Base-by-base conservation (phyloP, 1,140 invertebrate species). In the Dermatophagoides farinae region DNA sequence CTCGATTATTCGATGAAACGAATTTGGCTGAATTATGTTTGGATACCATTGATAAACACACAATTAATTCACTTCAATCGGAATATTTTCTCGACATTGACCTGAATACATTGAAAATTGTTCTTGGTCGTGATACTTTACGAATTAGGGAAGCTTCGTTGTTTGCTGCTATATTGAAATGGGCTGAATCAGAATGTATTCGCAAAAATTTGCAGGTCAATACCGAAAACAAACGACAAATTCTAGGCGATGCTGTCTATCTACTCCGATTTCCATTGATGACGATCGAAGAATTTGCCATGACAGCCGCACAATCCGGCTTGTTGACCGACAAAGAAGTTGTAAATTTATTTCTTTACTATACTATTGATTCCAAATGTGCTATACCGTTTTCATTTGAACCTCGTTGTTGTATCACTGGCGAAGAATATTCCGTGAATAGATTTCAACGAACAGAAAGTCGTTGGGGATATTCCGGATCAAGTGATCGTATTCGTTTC, bases 11-110 rank as follows among this genome's bases (percentile, higher is more conserved):
- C 72, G 84, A 88, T 71, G 85, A 88, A 68, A 80, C 81, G 1
- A 79, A 82, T 65, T 67, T 90, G 37, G 85, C 83, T 31, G 78
- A 81, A 1, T 71, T 86, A 16, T 90, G 86, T 68, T 73, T 90
- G 58, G 84, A 88, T 67, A 83, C 82, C 43, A 90, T 91, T 64
- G 87, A 90, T 69, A 85, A 86, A 69, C 82, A 84, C 67, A 88
- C 87, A 5, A 77, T 78, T 0, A 85, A 88, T 69, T 83, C 86
- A 9, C 69, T 91, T 1, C 77, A 77, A 66, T 84, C 86, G 16
- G 88, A 91, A 70, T 83, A 83, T 22, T 92, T 92, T 69, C 82
- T 82, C 6, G 86, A 91, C 67, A 85, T 91, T 65, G 86, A 90
- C 72, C 76, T 82, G 60, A 82, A 86, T 50, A 89, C 86, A 0